Base-by-base conservation (phyloP, 2,113 vertebrate genomes). In the Suricata suricatta region DNA sequence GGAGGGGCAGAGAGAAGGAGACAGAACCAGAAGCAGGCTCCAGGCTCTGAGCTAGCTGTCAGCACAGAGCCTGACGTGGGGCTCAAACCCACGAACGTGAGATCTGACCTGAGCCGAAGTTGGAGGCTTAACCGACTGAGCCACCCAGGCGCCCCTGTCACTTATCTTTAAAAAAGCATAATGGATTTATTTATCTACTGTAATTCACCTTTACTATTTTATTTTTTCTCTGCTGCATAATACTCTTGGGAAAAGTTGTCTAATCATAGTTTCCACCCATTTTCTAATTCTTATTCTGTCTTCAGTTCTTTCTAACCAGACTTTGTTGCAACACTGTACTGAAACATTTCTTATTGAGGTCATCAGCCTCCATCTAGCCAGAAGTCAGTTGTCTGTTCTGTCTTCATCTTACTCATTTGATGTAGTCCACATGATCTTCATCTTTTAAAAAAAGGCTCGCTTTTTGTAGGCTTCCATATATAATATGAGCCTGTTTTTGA, bases 271-370 rank as follows among this genome's bases (percentile, higher is more conserved):
- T 89, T 91, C 77, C 11, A 63, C n/a, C 60, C 71, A 5, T 14
- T 87, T 50, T 77, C 74, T 77, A 47, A 31, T 86, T 79, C 38
- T 23, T 68, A 44, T 87, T 50, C 14, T 96, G 7, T 74, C 5
- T 82, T 89, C 38, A 80, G 1, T 66, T 89, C 12, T 77, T 95
- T 66, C 66, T 94, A 44, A 60, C 85, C 33, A 83, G 47, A 87
- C 79, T 95, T 44, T 64, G 41, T 83, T 90, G 68, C 35, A 54
- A 29, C 13, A 35, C 21, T 14, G 10, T 47, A 27, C 79, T 69
- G 33, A 33, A 84, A 97, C 63, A 33, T 69, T 80, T 64, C 57
- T 96, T 79, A 33, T 95, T 82, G 83, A 82, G 41, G 38, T 89
- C 31, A 79, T 93, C 74, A 31, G 25, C 31, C 41, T 66, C 77